Conservation (phyloP, 2,888 invertebrate species). For the Noctuana brunneofusca region DNA sequence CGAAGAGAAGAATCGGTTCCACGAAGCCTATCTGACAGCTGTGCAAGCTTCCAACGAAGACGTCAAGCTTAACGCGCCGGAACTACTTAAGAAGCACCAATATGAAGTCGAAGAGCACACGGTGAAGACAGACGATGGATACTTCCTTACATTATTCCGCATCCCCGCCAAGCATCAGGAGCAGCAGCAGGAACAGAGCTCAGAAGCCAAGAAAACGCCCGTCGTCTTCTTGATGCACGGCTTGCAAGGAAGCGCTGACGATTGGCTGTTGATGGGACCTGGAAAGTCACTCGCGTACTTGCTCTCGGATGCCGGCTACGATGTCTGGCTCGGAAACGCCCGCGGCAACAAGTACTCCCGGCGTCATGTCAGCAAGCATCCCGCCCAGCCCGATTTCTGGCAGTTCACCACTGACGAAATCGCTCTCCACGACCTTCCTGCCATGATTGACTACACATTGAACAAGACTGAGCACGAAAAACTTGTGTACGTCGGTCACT, state of each 20-base stretch:
- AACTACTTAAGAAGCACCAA: conserved; percentile 62
- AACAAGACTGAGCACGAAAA: conserved; percentile 58
- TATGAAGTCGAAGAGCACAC: conserved; percentile 67
- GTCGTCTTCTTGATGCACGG: conserved; percentile 85
- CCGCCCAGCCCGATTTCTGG: conserved; percentile 68
- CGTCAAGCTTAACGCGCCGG: conserved; percentile 54
- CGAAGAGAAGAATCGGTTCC: conserved; percentile 58
- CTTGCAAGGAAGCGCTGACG: conserved; percentile 85
- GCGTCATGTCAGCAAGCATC: conserved; percentile 64
- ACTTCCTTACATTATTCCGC: conserved; percentile 68
- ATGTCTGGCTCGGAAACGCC: conserved; percentile 76
- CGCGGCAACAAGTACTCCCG: conserved; percentile 71
- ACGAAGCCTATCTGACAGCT: conserved; percentile 50
- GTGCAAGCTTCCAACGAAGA: conserved; percentile 49
- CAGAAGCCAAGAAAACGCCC: conserved; percentile 52
- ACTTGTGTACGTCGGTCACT: conserved; percentile 68
- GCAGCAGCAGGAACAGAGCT: background rate
- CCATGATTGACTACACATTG: conserved; percentile 71
- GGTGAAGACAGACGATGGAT: conserved; percentile 71
- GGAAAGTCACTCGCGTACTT: conserved; percentile 73
- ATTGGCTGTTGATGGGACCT: conserved; percentile 86
- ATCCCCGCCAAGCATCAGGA: conserved; percentile 57
- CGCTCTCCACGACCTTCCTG: conserved; percentile 68
- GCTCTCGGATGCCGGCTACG: conserved; percentile 67
- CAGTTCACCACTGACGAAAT: conserved; percentile 73